Base-by-base conservation (phyloP, 2,888 invertebrate genomes). In the Rotaria magnacalcarata region DNA sequence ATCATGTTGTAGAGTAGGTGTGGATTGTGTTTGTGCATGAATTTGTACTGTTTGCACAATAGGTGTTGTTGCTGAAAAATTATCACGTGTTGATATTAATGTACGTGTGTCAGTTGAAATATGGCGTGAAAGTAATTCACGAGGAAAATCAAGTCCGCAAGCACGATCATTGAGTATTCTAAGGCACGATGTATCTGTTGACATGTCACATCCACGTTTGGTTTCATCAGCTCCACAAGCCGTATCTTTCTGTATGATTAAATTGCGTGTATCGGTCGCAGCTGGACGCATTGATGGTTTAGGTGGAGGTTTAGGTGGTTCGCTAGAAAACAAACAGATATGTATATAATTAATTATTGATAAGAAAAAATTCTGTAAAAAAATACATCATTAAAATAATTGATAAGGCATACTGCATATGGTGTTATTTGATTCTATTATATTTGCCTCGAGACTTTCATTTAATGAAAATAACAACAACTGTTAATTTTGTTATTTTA, bases 21-120 rank as follows among this genome's bases (percentile, higher is more conserved):
- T 67, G 1, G 67, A 67, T 67, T 67, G 67, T 67, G 67, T 67
- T 34, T 67, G 67, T 67, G 34, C 67, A 34, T 67, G 34, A 34
- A 67, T 19, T 34, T 19, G 67, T 14, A 67, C 19, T 34, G 67
- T 34, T 67, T 67, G 67, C 19, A 16, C 14, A 19, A 67, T 14
- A 19, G 80, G 47, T n/a, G 34, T 47, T 11, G 47, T 80, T 24
- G 80, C 80, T n/a, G 80, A 80, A 80, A 80, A 80, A 80, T 80
- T 80, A 80, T 80, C 80, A 21, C 80, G 80, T 80, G 80, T 80
- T n/a, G 47, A 47, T 80, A 80, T n/a, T n/a, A 80, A 47, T 47
- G 80, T 80, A 47, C 80, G 80, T 80, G 80, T 80, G 47, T 80
- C 80, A 3, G 80, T 80, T 47, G 80, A 80, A 24, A 80, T 19